Evolutionary conservation across 2,888 invertebrate species (phyloP).

Genomic region (Perizoma flavofasciatum): DNA sequence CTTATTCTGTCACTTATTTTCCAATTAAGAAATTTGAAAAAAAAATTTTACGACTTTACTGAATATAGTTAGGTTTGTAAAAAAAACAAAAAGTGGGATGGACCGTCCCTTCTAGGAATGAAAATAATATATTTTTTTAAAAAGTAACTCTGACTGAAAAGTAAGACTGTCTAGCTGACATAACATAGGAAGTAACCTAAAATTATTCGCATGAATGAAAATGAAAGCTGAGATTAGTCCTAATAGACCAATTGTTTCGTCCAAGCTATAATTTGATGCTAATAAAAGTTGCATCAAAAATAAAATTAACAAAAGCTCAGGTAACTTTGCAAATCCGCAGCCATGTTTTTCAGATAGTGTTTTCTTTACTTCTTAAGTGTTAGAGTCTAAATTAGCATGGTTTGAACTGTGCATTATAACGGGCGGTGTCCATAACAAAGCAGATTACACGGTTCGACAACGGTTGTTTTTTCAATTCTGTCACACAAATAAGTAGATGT

Average conservation of each 20-base stretch:
- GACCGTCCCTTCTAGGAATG: too few relatives aligned
- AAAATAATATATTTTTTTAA: too few relatives aligned
- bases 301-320: constrained; percentile 30
- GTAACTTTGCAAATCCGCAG: constrained; percentile 1
- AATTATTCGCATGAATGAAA: constrained; percentile 25
- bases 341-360: not conserved
- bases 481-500: constrained; percentile 16
- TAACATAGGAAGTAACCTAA: constrained; percentile 9
- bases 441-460: constrained; percentile 34
- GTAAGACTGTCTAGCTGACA: too few relatives aligned
- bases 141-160: too few relatives aligned
- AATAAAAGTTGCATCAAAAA: constrained; percentile 28
- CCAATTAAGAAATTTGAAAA: too few relatives aligned
- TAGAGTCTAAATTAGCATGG: constrained; percentile 21
- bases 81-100: too few relatives aligned
- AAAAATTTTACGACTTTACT: too few relatives aligned
- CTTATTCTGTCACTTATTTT: too few relatives aligned
- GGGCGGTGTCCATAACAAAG: constrained; percentile 28
- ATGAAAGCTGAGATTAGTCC: constrained; percentile 28
- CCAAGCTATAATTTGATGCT: constrained; percentile 31
- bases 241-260: constrained; percentile 35
- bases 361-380: not conserved
- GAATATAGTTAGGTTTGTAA: too few relatives aligned
- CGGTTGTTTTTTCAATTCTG: constrained; percentile 24
- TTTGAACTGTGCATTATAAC: not conserved